Percentiles rank a stretch among this genome's conserved stretches.
Conservation (phyloP, 2,113 vertebrate genomes). For the Rafetus swinhoei region DNA sequence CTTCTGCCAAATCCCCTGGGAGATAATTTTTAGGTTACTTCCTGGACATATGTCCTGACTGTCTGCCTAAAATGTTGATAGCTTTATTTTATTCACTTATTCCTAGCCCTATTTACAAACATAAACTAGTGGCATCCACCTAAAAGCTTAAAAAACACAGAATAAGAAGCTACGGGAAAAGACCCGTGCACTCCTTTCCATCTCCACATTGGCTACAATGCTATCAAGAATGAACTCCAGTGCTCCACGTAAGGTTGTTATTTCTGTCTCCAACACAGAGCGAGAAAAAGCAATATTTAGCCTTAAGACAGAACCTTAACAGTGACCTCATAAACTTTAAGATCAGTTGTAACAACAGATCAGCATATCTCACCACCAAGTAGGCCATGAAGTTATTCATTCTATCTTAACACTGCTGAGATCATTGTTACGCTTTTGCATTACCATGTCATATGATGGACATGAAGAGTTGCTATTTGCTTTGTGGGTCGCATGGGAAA, state of each 20-base stretch:
- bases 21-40: not conserved
- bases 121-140: not conserved
- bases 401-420: not conserved
- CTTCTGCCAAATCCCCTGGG: not conserved
- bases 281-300: not conserved
- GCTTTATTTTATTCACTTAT: not conserved
- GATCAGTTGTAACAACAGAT: not conserved
- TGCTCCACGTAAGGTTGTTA: not conserved
- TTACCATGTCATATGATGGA: not conserved
- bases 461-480: not conserved
- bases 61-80: not conserved
- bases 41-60: not conserved
- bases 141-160: not conserved
- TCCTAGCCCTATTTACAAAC: not conserved
- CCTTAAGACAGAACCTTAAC: fast-evolving
- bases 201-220: not conserved
- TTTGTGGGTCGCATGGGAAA: not conserved
- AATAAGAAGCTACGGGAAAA: not conserved
- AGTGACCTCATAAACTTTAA: not conserved
- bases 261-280: not conserved
- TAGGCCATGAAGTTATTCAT: not conserved
- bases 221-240: not conserved
- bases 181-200: not conserved
- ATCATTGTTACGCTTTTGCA: not conserved
- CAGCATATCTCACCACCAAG: not conserved